Evolutionary conservation across 2,888 invertebrate genomes (phyloP), one percentile per base, ranked within the genome.

Genomic region (Gasteruption jaculator): DNA sequence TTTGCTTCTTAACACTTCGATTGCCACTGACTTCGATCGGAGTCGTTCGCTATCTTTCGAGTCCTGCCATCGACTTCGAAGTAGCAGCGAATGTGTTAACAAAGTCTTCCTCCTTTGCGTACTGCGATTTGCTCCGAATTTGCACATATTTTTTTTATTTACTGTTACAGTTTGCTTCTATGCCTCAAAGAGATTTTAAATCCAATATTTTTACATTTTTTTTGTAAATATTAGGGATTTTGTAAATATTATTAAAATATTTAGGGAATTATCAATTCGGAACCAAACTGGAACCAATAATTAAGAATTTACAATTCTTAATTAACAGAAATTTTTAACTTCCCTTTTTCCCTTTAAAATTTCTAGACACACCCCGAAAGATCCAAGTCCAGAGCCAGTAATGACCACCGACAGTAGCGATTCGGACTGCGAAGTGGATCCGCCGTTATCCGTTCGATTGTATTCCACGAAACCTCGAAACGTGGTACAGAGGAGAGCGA

Each of bases 401-500:
- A 61, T 65, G 52, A 58, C 73, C 3, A 78, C 77, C 43, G 69
- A 69, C 29, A 76, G 75, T 20, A 79, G 77, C 53, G 74, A 73
- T 46, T 79, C 79, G 49, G 61, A 63, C 18, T 74, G 74, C 45
- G 76, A 80, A 58, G 74, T 76, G 38, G 71, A 75, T 24, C 77
- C 79, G 4, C 78, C 79, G 52, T 64, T 73, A 63, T 49, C 65
- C 58, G 73, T 73, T 29, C 71, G 88, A 24, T 72, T 89, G 61
- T 86, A 85, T 65, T 81, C 85, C 35, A 80, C 85, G 3, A 86
- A 85, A 68, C 89, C 90, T 6, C 77, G 85, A 43, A 78, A 83
- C 14, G 77, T 84, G 50, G 76, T 86, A 24, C 87, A 88, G 65
- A 78, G 93, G 8, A 76, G 94, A 12, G 91, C 93, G 55, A 90